These are phyloP conservation scores for Vulpes vulpes DNA, from an alignment of 2,113 vertebrate genomes.

Conservation along the genomic window DNA sequence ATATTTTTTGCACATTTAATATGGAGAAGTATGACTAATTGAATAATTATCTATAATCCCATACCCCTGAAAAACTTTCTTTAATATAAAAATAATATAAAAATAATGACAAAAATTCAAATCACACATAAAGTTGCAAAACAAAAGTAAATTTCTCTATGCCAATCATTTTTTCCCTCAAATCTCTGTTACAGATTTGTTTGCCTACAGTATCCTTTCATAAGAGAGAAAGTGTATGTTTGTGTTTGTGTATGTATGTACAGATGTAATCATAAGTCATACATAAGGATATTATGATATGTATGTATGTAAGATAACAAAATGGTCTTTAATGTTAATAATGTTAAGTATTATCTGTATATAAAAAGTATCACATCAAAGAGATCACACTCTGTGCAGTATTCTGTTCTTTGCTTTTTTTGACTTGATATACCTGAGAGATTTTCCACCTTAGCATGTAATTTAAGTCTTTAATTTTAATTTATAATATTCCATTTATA, in stretches of 20 bases:
- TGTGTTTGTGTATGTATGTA: not conserved
- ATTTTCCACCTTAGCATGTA: not conserved
- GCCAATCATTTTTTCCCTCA: not conserved
- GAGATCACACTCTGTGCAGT: not conserved
- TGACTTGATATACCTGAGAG: not conserved
- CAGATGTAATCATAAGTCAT: not conserved
- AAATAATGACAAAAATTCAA: constrained; percentile 8
- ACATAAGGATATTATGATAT: not conserved
- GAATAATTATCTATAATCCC: not conserved
- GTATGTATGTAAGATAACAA: not conserved
- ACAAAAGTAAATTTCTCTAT: not conserved
- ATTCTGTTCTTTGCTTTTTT: not conserved
- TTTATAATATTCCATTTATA: not conserved
- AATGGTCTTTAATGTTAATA: not conserved
- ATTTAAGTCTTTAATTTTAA: not conserved
- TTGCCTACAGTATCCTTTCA: not conserved
- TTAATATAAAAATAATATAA: not conserved
- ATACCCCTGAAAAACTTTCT: not conserved
- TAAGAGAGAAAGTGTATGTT: not conserved
- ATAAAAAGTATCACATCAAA: not conserved
- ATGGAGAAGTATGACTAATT: not conserved
- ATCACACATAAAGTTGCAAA: not conserved
- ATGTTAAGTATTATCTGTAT: not conserved
- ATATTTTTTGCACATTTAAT: not conserved
- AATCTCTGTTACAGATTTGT: not conserved